Base-by-base conservation (phyloP, 2,888 invertebrate genomes). In the Ligdia adustata region DNA sequence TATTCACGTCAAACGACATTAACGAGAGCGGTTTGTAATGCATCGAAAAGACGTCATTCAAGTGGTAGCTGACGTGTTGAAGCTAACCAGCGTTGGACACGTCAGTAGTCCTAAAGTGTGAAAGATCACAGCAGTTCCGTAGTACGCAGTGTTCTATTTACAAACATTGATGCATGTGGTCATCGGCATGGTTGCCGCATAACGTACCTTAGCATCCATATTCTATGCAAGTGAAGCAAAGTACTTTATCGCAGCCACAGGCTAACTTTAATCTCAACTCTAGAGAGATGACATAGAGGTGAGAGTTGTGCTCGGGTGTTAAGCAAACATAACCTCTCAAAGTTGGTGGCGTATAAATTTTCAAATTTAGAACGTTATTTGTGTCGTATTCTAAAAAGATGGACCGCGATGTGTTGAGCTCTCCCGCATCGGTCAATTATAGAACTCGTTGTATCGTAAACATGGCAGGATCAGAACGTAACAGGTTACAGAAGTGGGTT, bases 311-410 rank as follows among this genome's bases (percentile, higher is more conserved):
- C 49, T 35, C 40, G 48, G 52, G 54, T 52, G 57, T 54, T 55
- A 57, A 59, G 53, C 57, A 65, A 69, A 65, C 66, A 74, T 79
- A 78, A 76, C 69, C 80, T 79, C 74, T 80, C 75, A 68, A 75
- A 80, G 77, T 78, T 75, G 73, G 76, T 78, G 79, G 82, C 73
- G 83, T 86, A 84, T 85, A 85, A 83, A 87, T 84, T 81, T 84
- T 76, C 88, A 84, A 89, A 89, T 87, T 87, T 90, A 90, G 89
- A 89, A 88, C 79, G 88, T 88, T 90, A 90, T 90, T 90, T 88
- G 87, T 88, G 89, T 89, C 82, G 85, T 86, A 86, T 88, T 89
- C 89, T 89, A 90, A 89, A 90, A 90, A 89, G 89, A 89, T 90
- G 87, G 82, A 87, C 87, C 79, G 85, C 82, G 86, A 86, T 89